phyloP scores from a whole-genome alignment of 1,140 invertebrate genomes.

The Bradynema listronoti region DNA sequence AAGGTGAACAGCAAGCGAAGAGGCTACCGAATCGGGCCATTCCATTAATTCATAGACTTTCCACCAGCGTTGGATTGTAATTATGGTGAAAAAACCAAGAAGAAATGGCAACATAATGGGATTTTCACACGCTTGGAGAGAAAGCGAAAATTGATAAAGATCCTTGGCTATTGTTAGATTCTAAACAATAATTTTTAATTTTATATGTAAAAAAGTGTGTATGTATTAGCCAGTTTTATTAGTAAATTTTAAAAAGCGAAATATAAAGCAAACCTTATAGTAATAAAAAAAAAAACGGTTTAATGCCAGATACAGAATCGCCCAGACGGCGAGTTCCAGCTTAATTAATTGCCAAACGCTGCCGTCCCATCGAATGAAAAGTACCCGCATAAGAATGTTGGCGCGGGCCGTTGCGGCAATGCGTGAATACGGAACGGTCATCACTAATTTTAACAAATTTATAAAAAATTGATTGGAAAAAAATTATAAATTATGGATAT shows the following conservation, averaged over 20 bases:
- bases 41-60: constrained; percentile 1
- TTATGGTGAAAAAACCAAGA: constrained; percentile 1
- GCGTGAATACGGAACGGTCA: neutral
- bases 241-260: too few species aligned
- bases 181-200: too few species aligned
- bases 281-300: too few species aligned
- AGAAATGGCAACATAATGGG: constrained; percentile 1
- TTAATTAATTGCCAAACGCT: constrained; percentile 2
- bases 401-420: neutral
- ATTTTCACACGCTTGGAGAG: neutral
- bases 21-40: constrained; percentile 1
- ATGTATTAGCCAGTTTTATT: too few species aligned
- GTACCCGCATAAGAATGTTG: neutral
- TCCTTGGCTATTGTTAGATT: neutral
- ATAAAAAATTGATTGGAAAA: too few species aligned
- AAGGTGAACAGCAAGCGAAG: neutral
- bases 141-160: neutral
- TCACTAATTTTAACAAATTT: too few species aligned
- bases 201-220: too few species aligned
- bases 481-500: too few species aligned
- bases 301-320: neutral
- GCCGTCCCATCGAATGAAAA: neutral
- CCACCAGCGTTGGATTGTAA: neutral
- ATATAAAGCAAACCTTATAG: too few species aligned
- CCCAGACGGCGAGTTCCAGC: neutral